Base-by-base conservation (phyloP, 2,797 vertebrate genomes). In the Philypnodon macrostomus region DNA sequence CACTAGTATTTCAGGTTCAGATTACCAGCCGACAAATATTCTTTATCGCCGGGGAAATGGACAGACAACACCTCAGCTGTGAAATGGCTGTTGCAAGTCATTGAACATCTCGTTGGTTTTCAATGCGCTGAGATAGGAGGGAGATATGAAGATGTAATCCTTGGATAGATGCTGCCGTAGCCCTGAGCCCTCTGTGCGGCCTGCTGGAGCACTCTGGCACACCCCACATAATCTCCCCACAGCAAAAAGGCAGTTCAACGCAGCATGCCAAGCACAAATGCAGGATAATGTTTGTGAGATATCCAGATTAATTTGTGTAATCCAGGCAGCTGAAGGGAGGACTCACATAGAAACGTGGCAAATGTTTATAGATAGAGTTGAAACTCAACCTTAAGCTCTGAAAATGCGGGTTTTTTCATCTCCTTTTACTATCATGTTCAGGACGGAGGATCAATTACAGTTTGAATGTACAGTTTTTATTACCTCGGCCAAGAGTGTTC, bases 231-330 rank as follows among this genome's bases (percentile, higher is more conserved):
- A 89, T 89, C 85, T 88, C 73, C 80, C 73, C 79, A 47, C 58
- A 75, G 67, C 84, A 81, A 82, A n/a, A 44, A 87, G 79, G 79
- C 78, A 81, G 79, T 80, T 63, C 71, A 72, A 84, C 76, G 72
- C 77, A 66, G 74, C 51, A 33, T 73, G 77, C 41, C 70, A 86
- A 80, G 84, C 47, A 58, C 76, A 82, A 86, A 88, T 35, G 70
- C 74, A 67, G 79, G 84, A 87, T 90, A 84, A 89, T 87, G 83
- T 85, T 86, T 85, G 79, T 60, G 75, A 87, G 87, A 88, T 89
- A 75, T 72, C 81, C 81, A 87, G 87, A 90, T 90, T 88, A 88
- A 88, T 34, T 78, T 53, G 58, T 82, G 74, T 91, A 90, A 92
- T 90, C 87, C 83, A 26, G 21, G 70, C 77, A 63, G 85, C 80